phyloP scores from a whole-genome alignment of 2,888 invertebrate genomes.

The Meiosimyza decipiens region DNA sequence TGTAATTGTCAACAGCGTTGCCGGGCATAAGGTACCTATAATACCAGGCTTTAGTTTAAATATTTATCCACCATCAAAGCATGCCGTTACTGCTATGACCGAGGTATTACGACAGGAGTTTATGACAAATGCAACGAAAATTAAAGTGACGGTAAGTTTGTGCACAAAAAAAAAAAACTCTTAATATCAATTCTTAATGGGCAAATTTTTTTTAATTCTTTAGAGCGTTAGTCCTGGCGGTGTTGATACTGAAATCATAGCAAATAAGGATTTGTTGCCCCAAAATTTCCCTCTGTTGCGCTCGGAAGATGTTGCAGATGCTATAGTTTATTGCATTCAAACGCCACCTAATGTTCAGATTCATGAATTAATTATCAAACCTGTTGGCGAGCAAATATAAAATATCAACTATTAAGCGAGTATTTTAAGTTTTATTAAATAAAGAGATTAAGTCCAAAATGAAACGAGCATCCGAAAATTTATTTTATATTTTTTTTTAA shows the following conservation, averaged over 20 bases:
- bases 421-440: too few relatives aligned
- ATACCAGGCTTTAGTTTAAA: slow-evolving; percentile 50
- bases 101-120: slow-evolving; percentile 65
- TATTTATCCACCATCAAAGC: slow-evolving; percentile 62
- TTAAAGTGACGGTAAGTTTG: slow-evolving; percentile 57
- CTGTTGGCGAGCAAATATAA: slow-evolving; percentile 51
- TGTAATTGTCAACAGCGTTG: slow-evolving; percentile 66
- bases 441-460: too few relatives aligned
- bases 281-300: slow-evolving; percentile 32
- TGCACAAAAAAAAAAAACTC: too few relatives aligned
- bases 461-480: too few relatives aligned
- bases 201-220: slow-evolving; percentile 1
- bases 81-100: slow-evolving; percentile 62
- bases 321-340: slow-evolving; percentile 49
- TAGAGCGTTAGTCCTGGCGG: slow-evolving; percentile 53
- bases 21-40: slow-evolving; percentile 56
- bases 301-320: slow-evolving; percentile 38
- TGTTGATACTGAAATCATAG: slow-evolving; percentile 50
- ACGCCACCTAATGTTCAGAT: slow-evolving; percentile 58
- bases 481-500: too few relatives aligned
- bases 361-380: slow-evolving; percentile 57
- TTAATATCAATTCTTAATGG: slow-evolving; percentile 52
- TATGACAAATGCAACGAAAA: slow-evolving; percentile 48
- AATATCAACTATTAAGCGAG: too few relatives aligned
- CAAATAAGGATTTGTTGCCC: slow-evolving; percentile 53